phyloP scores from a whole-genome alignment of 2,113 vertebrate genomes.

The Sinocyclocheilus grahami region DNA sequence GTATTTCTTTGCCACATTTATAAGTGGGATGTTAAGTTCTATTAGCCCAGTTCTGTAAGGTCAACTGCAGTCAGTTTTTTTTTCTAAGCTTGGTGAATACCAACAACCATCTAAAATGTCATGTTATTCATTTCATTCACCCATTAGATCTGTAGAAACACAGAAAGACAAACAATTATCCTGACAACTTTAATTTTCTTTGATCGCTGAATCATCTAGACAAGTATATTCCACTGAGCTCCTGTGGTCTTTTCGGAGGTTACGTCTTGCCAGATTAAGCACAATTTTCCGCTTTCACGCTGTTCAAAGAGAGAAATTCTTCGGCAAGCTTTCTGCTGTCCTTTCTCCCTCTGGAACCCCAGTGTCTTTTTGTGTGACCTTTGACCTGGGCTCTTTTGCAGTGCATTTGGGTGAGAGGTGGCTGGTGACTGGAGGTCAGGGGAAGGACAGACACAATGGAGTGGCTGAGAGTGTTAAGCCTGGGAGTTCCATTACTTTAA shows the following conservation, averaged over 20 bases:
- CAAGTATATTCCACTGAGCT: conserved; percentile 3
- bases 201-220: background rate
- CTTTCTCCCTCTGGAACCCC: conserved; percentile 15
- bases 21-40: too few relatives aligned
- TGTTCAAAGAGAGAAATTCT: conserved; percentile 28
- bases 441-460: conserved; percentile 39
- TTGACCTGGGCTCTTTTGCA: conserved; percentile 42
- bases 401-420: conserved; percentile 46
- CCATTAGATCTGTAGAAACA: background rate
- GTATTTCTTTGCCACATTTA: too few relatives aligned
- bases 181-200: background rate
- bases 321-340: conserved; percentile 10
- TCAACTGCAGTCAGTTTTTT: too few relatives aligned
- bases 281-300: conserved; percentile 17
- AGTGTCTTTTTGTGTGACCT: conserved; percentile 45
- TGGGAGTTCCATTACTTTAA: conserved; percentile 49
- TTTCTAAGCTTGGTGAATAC: background rate
- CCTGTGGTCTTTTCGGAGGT: conserved; percentile 19
- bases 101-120: background rate
- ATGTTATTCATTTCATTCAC: background rate
- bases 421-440: conserved; percentile 45
- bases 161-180: background rate
- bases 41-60: too few relatives aligned
- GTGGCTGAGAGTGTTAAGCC: conserved; percentile 30
- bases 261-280: conserved; percentile 12